Evolutionary conservation across 2,113 vertebrate genomes (phyloP).

Genomic region (Nansenia antarctica): DNA sequence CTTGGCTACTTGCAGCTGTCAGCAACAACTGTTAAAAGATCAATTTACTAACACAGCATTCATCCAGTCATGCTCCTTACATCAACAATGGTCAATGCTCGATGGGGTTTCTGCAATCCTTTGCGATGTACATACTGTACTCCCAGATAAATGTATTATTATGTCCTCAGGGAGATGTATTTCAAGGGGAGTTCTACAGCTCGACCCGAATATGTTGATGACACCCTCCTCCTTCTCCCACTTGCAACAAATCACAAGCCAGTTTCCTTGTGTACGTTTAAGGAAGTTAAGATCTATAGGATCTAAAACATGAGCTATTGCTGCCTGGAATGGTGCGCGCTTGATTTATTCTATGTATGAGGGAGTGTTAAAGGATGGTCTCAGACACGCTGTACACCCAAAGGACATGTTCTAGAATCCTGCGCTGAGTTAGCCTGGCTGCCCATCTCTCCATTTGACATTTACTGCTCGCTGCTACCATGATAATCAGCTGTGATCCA

Average conservation of each 20-base stretch:
- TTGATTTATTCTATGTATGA: neutral
- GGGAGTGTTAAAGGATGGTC: neutral
- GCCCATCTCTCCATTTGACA: neutral
- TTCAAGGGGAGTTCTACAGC: neutral
- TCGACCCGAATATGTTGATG: neutral
- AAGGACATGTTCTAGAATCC: neutral
- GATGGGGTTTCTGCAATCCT: neutral
- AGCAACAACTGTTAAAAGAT: conserved; percentile 58
- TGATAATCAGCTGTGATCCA: neutral
- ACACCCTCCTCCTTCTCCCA: neutral
- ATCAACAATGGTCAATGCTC: conserved; percentile 13
- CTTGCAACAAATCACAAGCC: conserved; percentile 10
- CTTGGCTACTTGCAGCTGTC: conserved; percentile 57
- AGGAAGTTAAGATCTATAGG: conserved; percentile 37
- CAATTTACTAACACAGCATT: conserved; percentile 7
- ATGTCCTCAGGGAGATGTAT: neutral
- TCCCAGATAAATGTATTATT: neutral
- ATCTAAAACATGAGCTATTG: conserved; percentile 14
- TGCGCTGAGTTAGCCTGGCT: neutral
- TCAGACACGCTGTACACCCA: neutral
- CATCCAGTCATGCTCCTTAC: conserved; percentile 4
- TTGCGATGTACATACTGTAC: neutral
- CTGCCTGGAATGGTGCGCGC: neutral
- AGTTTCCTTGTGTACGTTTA: conserved; percentile 2
- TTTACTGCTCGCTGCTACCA: neutral